phyloP scores from a whole-genome alignment of 2,888 invertebrate species.

The Lithophane semibrunnea region DNA sequence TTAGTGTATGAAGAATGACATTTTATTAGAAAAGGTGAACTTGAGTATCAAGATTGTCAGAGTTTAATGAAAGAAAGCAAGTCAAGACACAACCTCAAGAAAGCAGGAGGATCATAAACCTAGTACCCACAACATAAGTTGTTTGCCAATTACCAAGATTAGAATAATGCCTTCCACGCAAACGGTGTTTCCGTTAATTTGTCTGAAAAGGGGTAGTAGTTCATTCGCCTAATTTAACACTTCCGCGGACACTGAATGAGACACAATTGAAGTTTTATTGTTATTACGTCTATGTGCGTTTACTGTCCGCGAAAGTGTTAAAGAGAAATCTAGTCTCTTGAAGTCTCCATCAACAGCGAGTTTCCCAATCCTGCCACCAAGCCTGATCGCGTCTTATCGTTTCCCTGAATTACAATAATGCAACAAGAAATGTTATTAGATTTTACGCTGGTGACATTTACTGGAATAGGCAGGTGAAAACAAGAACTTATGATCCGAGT shows the following conservation, averaged over 20 bases:
- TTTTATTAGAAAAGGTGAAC: too few species aligned
- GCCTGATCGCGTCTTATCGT: constrained; percentile 54
- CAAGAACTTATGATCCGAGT: constrained; percentile 40
- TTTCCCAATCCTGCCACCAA: constrained; percentile 54
- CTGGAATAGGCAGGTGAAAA: constrained; percentile 35
- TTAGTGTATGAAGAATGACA: too few species aligned
- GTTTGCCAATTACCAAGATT: neutral
- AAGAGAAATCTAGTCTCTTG: constrained; percentile 1
- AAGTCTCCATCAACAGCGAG: constrained; percentile 30
- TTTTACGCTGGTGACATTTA: constrained; percentile 57
- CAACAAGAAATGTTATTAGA: constrained; percentile 50
- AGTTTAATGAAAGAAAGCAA: neutral
- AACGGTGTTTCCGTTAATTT: too few species aligned
- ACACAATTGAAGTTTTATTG: too few species aligned
- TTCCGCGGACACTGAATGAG: too few species aligned
- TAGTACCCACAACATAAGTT: too few species aligned
- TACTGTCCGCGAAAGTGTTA: too few species aligned
- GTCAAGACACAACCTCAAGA: neutral
- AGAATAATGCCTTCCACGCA: neutral
- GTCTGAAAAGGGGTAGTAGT: neutral
- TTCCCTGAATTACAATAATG: constrained; percentile 58
- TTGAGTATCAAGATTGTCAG: neutral
- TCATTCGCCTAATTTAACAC: too few species aligned
- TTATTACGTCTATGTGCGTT: too few species aligned
- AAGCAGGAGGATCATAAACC: neutral